Conservation (phyloP, 2,113 vertebrate species). For the Xenus cinereus region DNA sequence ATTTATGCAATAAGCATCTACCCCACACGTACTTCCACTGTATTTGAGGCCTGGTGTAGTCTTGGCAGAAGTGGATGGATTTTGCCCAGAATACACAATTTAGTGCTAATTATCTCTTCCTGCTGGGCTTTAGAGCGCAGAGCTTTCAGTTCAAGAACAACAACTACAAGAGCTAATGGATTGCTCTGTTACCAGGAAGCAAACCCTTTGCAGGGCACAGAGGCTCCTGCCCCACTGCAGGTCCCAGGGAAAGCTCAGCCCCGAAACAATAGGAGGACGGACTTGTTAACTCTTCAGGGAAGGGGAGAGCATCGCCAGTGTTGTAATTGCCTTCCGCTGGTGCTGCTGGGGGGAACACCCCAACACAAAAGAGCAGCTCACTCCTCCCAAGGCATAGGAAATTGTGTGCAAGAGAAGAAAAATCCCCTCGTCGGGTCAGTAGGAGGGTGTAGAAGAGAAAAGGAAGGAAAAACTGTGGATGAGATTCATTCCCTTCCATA, state of each 20-base stretch:
- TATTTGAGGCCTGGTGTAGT: conserved; percentile 5
- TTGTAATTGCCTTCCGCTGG: background rate
- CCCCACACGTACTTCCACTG: conserved; percentile 12
- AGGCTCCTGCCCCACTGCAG: background rate
- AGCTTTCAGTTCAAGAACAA: conserved; percentile 46
- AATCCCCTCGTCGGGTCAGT: background rate
- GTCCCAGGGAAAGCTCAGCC: background rate
- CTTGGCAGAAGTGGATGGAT: conserved; percentile 52
- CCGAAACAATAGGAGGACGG: conserved; percentile 11
- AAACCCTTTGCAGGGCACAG: background rate
- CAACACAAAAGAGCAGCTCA: background rate
- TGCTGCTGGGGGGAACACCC: background rate
- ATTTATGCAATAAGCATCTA: conserved; percentile 20
- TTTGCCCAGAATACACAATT: conserved; percentile 63
- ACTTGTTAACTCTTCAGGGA: conserved; percentile 23
- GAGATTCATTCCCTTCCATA: background rate
- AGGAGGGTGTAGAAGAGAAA: background rate
- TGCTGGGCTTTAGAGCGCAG: conserved; percentile 53
- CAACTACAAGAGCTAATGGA: conserved; percentile 47
- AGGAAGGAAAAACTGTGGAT: background rate
- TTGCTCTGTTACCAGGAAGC: conserved; percentile 51
- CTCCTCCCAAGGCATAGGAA: background rate
- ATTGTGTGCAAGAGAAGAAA: background rate
- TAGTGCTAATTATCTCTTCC: conserved; percentile 60
- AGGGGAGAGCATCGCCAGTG: background rate